These are phyloP conservation scores for Uria aalge DNA, from an alignment of 2,113 vertebrate genomes.

Conservation along the genomic window DNA sequence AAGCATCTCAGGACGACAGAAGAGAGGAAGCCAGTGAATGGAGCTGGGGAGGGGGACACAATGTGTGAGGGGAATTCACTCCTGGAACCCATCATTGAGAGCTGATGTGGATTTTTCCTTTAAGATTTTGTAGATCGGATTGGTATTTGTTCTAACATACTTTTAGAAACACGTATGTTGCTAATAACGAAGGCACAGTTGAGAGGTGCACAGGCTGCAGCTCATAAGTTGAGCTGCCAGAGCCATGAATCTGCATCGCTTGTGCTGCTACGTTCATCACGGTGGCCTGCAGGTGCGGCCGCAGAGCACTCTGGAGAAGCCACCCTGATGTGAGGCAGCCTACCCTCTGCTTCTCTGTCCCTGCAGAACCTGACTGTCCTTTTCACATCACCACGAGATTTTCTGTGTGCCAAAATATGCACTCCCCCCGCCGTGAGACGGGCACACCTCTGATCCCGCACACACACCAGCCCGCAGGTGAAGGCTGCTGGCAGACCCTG, in stretches of 20 bases:
- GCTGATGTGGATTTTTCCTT: background rate
- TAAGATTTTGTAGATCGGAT: background rate
- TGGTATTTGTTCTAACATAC: background rate
- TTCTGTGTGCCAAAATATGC: background rate
- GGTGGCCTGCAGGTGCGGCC: background rate
- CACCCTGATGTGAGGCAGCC: background rate
- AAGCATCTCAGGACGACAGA: background rate
- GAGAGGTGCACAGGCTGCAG: background rate
- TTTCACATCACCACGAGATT: background rate
- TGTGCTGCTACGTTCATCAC: background rate
- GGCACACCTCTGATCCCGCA: background rate
- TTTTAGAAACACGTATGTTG: background rate
- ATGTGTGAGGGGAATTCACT: background rate
- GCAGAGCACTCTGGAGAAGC: background rate
- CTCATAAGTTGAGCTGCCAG: background rate
- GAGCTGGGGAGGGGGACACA: background rate
- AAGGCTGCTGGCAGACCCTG: background rate
- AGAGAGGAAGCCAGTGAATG: background rate
- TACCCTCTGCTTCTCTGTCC: background rate
- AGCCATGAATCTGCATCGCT: background rate
- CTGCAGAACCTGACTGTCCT: background rate
- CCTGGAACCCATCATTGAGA: background rate
- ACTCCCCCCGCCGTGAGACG: accelerated
- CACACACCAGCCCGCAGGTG: background rate
- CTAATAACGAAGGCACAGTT: background rate